phyloP scores from a whole-genome alignment of 2,113 vertebrate genomes.

The Hydropotes inermis region DNA sequence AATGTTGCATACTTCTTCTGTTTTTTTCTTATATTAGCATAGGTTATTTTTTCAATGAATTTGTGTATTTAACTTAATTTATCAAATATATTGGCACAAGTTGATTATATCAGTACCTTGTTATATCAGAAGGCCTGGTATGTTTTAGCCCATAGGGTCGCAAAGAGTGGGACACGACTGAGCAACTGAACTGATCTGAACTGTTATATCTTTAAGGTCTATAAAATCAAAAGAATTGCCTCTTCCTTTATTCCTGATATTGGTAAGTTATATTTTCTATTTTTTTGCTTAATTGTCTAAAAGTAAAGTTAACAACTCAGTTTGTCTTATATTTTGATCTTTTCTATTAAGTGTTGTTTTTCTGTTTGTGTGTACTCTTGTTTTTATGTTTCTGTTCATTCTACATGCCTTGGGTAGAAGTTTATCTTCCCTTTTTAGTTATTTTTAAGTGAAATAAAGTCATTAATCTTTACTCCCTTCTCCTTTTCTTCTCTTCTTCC shows the following conservation, averaged over 20 bases:
- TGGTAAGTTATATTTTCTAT: neutral
- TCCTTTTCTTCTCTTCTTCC: neutral
- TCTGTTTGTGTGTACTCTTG: neutral
- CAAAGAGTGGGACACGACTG: neutral
- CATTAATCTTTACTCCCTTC: neutral
- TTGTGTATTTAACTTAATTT: neutral
- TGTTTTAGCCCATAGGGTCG: rapidly evolving
- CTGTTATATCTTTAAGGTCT: neutral
- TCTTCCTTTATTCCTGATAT: neutral
- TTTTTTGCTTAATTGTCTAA: neutral
- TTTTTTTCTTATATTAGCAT: neutral
- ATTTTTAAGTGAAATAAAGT: neutral
- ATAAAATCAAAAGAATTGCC: neutral
- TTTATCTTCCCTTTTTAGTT: neutral
- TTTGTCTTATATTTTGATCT: neutral
- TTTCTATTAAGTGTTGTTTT: neutral
- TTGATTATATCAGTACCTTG: neutral
- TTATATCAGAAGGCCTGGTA: neutral
- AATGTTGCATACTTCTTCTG: neutral
- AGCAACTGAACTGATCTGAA: neutral
- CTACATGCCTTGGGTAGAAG: neutral
- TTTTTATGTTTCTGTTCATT: neutral
- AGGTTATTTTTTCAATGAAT: neutral
- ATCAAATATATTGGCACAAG: neutral
- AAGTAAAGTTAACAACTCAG: neutral